A percentile compares a stretch with the other conserved stretches of the same genome.
Conservation (phyloP, 2,797 vertebrate genomes). For the Melopsittacus undulatus region DNA sequence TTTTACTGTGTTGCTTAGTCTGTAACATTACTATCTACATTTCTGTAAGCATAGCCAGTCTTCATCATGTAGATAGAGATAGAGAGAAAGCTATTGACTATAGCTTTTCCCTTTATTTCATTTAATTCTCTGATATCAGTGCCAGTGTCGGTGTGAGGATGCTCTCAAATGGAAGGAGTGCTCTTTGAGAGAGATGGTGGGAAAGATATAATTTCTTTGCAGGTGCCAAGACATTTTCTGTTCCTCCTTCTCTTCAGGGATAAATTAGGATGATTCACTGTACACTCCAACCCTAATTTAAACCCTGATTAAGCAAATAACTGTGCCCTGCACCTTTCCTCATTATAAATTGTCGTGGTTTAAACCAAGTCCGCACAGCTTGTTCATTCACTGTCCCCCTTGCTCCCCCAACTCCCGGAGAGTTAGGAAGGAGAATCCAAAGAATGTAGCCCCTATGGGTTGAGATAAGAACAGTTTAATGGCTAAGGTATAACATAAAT, state of each 20-base stretch:
- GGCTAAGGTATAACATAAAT: too few relatives aligned
- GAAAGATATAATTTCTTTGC: not conserved
- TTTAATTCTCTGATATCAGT: not conserved
- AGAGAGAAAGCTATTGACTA: not conserved
- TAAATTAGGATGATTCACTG: constrained; percentile 27
- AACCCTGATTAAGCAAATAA: constrained; percentile 41
- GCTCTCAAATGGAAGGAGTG: not conserved
- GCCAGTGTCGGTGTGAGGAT: not conserved
- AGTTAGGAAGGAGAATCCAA: too few relatives aligned
- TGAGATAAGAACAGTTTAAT: too few relatives aligned
- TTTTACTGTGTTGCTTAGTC: not conserved
- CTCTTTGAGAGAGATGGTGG: not conserved
- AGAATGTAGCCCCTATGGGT: too few relatives aligned
- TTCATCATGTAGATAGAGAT: not conserved
- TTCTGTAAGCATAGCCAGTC: not conserved
- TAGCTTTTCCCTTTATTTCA: constrained; percentile 1
- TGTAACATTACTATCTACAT: not conserved
- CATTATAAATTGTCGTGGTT: too few relatives aligned
- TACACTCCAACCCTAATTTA: not conserved
- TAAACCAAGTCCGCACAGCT: too few relatives aligned
- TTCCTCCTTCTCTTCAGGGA: constrained; percentile 20
- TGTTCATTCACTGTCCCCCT: too few relatives aligned
- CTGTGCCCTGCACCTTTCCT: constrained; percentile 22
- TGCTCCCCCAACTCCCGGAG: too few relatives aligned
- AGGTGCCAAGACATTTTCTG: not conserved